Base-by-base conservation (phyloP, 1,140 invertebrate genomes). In the Drosophila rhopaloa region DNA sequence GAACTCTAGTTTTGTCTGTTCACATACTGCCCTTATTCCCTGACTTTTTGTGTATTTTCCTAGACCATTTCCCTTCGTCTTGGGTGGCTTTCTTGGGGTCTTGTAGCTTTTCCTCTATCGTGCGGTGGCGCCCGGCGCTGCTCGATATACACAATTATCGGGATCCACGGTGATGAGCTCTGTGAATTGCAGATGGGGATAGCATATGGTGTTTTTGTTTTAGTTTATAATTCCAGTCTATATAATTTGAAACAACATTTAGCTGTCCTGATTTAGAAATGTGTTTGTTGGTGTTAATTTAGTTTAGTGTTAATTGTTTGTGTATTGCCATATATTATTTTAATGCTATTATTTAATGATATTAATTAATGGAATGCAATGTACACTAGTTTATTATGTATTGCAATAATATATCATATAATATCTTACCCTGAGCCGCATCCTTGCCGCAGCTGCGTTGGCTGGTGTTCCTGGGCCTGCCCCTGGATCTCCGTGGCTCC, bases 131-230 rank as follows among this genome's bases (percentile, higher is more conserved):
- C 72, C 72, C 51, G 66, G 62, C 67, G 62, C 58, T 55, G 76
- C 67, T 58, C 77, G 73, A 71, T 80, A 75, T 8, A 90, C 79
- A 47, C 80, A 80, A 48, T 88, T 90, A 38, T 75, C 80, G 24
- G 88, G 71, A 84, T 90, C 88, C 38, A 90, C 78, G n/a, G 65
- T 72, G 56, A 90, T 83, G 29, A 90, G 60, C 24, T 81, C 88
- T 90, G 43, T 1, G 13, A 16, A 37, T 50, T 11, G 35, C 38
- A 27, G 5, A 2, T 51, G 27, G 27, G 6, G 43, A 9, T 27
- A 7, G 9, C 9, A 37, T 6, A 47, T 24, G 29, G 6, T 29
- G 38, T 44, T 41, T 5, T 24, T 29, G 38, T 44, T 41, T 5
- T 24, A 32, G 27, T 7, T 48, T 9, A 51, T 47, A 16, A 9